phyloP scores from a whole-genome alignment of 2,888 invertebrate genomes.

The Phortica magna region DNA sequence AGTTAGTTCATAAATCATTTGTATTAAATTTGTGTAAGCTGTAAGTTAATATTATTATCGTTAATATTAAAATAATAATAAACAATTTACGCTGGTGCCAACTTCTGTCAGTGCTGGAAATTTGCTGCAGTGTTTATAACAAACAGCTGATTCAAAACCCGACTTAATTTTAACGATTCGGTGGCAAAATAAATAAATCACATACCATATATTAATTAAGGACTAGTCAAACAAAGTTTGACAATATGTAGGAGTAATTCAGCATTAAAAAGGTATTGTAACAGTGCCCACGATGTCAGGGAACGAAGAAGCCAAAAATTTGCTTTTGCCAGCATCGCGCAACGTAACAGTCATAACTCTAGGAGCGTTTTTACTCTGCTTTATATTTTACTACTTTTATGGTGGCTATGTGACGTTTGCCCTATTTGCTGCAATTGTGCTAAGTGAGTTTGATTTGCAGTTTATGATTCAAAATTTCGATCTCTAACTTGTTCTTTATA shows the following conservation, averaged over 20 bases:
- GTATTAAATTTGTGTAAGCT: too few relatives aligned
- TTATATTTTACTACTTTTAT: conserved; percentile 90
- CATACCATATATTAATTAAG: background rate
- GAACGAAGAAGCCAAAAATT: conserved; percentile 56
- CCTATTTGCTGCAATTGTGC: conserved; percentile 84
- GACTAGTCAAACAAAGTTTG: conserved; percentile 9
- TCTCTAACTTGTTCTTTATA: background rate
- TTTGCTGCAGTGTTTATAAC: too few relatives aligned
- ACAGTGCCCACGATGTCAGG: conserved; percentile 57
- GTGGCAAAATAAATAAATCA: background rate
- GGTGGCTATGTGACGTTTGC: conserved; percentile 86
- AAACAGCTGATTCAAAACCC: too few relatives aligned
- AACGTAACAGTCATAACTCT: conserved; percentile 89
- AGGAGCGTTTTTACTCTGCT: conserved; percentile 85
- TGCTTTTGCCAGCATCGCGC: conserved; percentile 71
- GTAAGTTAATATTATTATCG: too few relatives aligned
- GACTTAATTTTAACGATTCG: too few relatives aligned
- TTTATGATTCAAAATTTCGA: background rate
- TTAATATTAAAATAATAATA: too few relatives aligned
- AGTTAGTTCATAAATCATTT: too few relatives aligned
- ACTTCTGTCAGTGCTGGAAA: too few relatives aligned
- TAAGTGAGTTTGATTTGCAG: conserved; percentile 80
- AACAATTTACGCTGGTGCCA: too few relatives aligned
- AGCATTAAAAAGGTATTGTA: background rate
- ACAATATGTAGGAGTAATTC: conserved; percentile 28